Evolutionary conservation across 2,797 vertebrate genomes (phyloP).

Genomic region (Mus caroli): DNA sequence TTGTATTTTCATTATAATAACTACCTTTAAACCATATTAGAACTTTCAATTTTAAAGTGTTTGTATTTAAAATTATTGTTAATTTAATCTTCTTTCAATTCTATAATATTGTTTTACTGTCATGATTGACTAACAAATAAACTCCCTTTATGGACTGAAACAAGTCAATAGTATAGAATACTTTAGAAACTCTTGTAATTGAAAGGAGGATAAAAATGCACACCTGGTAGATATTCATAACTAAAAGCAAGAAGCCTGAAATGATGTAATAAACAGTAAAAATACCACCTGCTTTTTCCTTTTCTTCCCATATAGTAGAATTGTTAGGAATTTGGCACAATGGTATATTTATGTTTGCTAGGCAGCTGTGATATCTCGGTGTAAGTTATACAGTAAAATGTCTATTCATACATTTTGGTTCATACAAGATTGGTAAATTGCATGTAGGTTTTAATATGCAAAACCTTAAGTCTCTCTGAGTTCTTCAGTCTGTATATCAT

Average conservation of each 20-base stretch:
- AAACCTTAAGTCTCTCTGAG: not conserved
- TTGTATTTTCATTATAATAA: too few relatives aligned
- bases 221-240: constrained; percentile 46
- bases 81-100: not conserved
- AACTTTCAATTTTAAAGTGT: not conserved
- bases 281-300: constrained; percentile 38
- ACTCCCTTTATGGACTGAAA: not conserved
- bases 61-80: not conserved
- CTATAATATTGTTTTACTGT: not conserved
- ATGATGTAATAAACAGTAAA: constrained; percentile 63
- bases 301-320: not conserved
- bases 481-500: not conserved
- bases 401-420: constrained; percentile 20
- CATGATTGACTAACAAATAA: not conserved
- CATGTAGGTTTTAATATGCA: not conserved
- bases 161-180: not conserved
- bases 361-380: not conserved
- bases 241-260: constrained; percentile 62
- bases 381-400: not conserved
- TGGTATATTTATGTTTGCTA: not conserved
- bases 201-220: constrained; percentile 47
- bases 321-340: not conserved
- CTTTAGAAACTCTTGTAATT: constrained; percentile 55
- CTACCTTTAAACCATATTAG: not conserved
- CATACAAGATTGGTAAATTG: not conserved